Conservation (phyloP, 1,140 invertebrate genomes). For the Musca vetustissima region DNA sequence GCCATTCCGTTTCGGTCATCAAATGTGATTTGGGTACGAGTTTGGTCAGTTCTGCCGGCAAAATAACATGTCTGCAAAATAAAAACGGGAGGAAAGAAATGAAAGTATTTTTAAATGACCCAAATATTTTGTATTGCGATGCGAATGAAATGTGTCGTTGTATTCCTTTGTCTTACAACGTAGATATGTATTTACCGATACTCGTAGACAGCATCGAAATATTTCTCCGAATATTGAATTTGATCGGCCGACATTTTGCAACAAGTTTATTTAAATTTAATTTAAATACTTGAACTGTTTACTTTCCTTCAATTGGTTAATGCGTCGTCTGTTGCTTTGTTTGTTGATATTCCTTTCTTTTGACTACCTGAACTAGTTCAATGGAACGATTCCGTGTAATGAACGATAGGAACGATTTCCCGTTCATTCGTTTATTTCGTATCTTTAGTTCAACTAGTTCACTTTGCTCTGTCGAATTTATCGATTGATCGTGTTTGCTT, state of each 20-base stretch:
- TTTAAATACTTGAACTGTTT: too few relatives aligned
- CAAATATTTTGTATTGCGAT: background rate
- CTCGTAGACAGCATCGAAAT: slow-evolving; percentile 80
- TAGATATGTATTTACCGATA: slow-evolving; percentile 76
- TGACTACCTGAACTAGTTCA: too few relatives aligned
- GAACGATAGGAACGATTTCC: too few relatives aligned
- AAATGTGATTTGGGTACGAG: slow-evolving; percentile 86
- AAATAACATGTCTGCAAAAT: slow-evolving; percentile 81
- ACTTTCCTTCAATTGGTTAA: too few relatives aligned
- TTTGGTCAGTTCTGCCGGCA: slow-evolving; percentile 84
- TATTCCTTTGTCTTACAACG: background rate
- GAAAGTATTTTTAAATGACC: background rate
- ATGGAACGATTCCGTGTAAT: too few relatives aligned
- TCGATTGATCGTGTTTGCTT: too few relatives aligned
- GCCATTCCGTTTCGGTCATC: slow-evolving; percentile 95
- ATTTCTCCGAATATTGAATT: slow-evolving; percentile 92
- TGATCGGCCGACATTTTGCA: slow-evolving; percentile 63
- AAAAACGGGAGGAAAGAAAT: background rate
- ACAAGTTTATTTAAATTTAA: too few relatives aligned
- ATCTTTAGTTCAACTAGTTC: too few relatives aligned
- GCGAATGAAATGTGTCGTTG: background rate
- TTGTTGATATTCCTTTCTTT: too few relatives aligned
- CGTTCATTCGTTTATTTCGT: too few relatives aligned
- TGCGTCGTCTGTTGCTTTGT: too few relatives aligned
- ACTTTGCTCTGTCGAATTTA: too few relatives aligned